phyloP scores from a whole-genome alignment of 2,113 vertebrate genomes.

The Chloropsis hardwickii region DNA sequence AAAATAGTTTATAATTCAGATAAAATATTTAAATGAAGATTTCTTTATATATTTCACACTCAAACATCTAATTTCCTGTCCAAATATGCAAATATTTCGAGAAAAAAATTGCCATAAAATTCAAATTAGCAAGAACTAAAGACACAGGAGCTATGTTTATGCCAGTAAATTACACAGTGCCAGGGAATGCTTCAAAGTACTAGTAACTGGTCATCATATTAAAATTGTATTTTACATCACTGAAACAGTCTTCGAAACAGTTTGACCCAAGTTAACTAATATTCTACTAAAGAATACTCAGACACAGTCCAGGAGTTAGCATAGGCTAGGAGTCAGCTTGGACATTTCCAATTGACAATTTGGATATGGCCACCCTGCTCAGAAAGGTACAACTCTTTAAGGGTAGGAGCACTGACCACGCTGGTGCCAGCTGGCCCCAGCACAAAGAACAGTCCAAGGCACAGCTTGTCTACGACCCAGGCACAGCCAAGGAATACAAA shows the following conservation, averaged over 20 bases:
- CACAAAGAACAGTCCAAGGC: fast-evolving
- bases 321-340: background rate
- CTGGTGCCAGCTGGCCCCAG: constrained; percentile 1
- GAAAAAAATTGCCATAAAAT: background rate
- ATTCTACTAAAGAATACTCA: background rate
- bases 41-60: background rate
- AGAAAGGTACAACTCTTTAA: background rate
- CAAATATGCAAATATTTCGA: background rate
- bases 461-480: background rate
- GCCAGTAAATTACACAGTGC: background rate
- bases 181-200: background rate
- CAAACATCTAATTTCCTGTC: background rate
- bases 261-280: background rate
- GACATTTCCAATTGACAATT: background rate
- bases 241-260: background rate
- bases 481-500: background rate
- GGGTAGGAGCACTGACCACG: background rate
- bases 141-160: background rate
- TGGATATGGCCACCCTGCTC: background rate
- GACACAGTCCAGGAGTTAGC: background rate
- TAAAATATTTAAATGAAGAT: background rate
- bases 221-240: background rate
- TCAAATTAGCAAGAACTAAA: background rate
- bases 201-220: background rate
- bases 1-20: background rate